Evolutionary conservation across 2,113 vertebrate genomes (phyloP), one percentile per base, ranked within the genome.

Genomic region (Tenebrosternarchus preto): DNA sequence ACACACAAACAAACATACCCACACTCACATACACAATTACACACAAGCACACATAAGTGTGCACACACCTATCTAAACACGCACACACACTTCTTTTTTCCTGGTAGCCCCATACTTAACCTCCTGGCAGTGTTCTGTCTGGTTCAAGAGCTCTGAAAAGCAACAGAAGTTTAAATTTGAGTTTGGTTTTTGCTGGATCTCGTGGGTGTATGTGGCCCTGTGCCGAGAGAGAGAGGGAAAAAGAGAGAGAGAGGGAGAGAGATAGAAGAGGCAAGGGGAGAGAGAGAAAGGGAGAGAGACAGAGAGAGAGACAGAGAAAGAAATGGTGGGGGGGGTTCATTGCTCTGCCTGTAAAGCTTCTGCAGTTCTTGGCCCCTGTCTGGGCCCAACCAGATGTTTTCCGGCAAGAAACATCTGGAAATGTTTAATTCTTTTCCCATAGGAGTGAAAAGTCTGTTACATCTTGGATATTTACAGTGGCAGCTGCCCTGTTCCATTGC

Each of bases 311-410:
- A 61, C 5, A 72, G 46, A 27, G 39, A 50, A n/a, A 39, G 31
- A 24, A 31, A 29, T n/a, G 24, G 6, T 2, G 27, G 60, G 60
- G 70, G 56, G 61, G 76, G 80, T 82, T 86, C 87, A 84, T 84
- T 82, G 83, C 85, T 88, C 78, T 80, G 81, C 80, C 80, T 87
- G 83, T 61, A 78, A 66, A 64, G 50, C 63, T 63, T 19, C 81
- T 83, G 81, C 75, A 74, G 71, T 82, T 80, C 68, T 84, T 87
- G 82, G 85, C 85, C 70, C n/a, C 60, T 31, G 81, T 77, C 76
- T 84, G 77, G 83, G 57, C 74, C 33, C 69, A 67, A 87, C 86
- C 89, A 90, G 87, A 90, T 89, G 89, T 90, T 89, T 90, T 86
- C 77, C 81, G 61, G 78, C 83, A 77, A 82, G 81, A 70, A 86